Evolutionary conservation across 2,797 vertebrate species (phyloP), one percentile per base, ranked within the genome.

Genomic region (Pteronotus mesoamericanus): DNA sequence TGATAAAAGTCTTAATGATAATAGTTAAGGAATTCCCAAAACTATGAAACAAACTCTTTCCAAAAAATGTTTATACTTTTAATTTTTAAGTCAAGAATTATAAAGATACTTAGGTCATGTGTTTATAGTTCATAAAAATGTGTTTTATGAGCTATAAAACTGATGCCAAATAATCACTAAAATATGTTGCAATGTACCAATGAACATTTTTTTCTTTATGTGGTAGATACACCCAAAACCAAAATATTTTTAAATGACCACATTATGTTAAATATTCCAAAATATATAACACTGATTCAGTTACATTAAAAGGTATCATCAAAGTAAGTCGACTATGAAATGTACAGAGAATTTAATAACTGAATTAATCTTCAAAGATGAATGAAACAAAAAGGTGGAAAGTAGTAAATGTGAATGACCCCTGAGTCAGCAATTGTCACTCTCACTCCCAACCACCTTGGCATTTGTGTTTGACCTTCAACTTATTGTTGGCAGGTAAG

Each of bases 1-100:
- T 77, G 48, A 42, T 7, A 16, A 46, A 74, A 66, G 48, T 46
- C 11, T 6, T 53, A 22, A 59, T 39, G 22, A 82, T 46, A 85
- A 46, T 55, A 18, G 18, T 64, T 78, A 78, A 94, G 46, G 21
- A 46, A 29, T 86, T 74, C 22, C 14, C n/a, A 87, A 87, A 87
- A 51, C 11, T n/a, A 9, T 34, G 34, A 94, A 15, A 32, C 18
- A 64, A 80, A 80, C 24, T 71, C 57, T 46, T 72, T 83, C 57
- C 22, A 11, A 51, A 78, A 64, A 87, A 29, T 42, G 4, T 83
- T 86, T 91, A 44, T 42, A n/a, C 19, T 86, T 66, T 87, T 74
- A 83, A 69, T 68, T 69, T 79, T 80, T 68, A 89, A 93, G 24
- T 55, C 57, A 59, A 77, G 61, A 86, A 86, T 61, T 78, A 89